Evolutionary conservation across 1,140 invertebrate genomes (phyloP), one percentile per base, ranked within the genome.

Genomic region (Vollenhovia emeryi): DNA sequence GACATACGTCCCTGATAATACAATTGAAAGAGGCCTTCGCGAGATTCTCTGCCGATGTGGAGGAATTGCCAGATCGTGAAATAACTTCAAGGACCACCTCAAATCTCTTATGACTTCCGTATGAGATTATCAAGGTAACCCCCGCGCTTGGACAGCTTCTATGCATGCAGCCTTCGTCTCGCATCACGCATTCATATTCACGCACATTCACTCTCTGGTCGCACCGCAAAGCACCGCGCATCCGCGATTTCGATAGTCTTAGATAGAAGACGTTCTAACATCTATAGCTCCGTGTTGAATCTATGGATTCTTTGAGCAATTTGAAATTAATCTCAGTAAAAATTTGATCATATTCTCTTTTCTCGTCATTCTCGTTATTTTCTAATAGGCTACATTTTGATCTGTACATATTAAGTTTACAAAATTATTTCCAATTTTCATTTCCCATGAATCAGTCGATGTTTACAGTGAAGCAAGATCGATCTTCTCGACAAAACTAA

Each of bases 161-260:
- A 66, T 57, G 24, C 43, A 66, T 57, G 24, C 43, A 92, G 90
- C 92, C 90, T 91, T 92, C 91, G 48, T 92, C 71, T n/a, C 64
- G 33, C 66, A 33, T 86, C 83, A 78, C 82, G 84, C 88, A 87
- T 85, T 89, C 84, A 87, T 86, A 86, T 85, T 82, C 76, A 80
- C 68, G 30, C 59, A 84, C 84, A 66, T 89, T 89, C 87, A 86
- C 66, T 88, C 87, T 64, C 59, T 89, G 88, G 73, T 73, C 84
- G 57, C 62, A 15, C 52, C 57, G 84, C 73, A 13, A 15, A 43
- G 9, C 60, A 30, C 18, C 57, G 43, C 86, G 33, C 18, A 45
- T 48, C 18, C 15, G 43, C 83, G 40, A 69, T 62, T 82, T 86
- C 82, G 83, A 85, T 80, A 80, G 30, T 30, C 50, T 24, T 27